Evolutionary conservation across 2,797 vertebrate genomes (phyloP).

Genomic region (Catamblyrhynchus diadema): DNA sequence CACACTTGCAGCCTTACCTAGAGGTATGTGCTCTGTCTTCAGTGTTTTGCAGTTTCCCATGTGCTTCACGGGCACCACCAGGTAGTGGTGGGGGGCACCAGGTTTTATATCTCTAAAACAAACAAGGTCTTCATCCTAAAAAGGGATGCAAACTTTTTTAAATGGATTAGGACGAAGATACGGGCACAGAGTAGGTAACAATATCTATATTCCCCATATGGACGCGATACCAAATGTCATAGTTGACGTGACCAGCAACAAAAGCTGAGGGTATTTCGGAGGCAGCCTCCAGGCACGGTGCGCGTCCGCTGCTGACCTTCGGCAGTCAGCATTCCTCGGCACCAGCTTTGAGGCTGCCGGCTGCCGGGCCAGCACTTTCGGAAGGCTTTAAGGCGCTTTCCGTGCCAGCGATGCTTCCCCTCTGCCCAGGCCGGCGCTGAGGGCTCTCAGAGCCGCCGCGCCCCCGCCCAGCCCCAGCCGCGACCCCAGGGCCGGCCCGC

Average conservation of each 20-base stretch:
- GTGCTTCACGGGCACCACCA: conserved; percentile 91
- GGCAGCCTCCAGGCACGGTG: fast-evolving
- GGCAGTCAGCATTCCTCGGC: fast-evolving
- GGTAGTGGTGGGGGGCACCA: conserved; percentile 90
- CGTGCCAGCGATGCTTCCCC: fast-evolving
- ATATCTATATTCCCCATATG: background rate
- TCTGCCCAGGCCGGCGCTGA: fast-evolving
- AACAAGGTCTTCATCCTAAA: conserved; percentile 86
- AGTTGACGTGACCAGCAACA: fast-evolving
- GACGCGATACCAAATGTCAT: fast-evolving
- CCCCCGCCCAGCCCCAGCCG: background rate
- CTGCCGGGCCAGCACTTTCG: fast-evolving
- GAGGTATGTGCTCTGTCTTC: conserved; percentile 79
- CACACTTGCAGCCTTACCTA: conserved; percentile 75
- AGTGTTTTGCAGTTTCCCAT: conserved; percentile 91
- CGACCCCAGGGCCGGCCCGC: background rate
- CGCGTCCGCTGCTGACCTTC: background rate
- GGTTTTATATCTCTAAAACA: conserved; percentile 94
- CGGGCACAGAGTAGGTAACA: fast-evolving
- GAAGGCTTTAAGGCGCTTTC: fast-evolving
- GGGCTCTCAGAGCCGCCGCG: background rate
- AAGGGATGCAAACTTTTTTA: background rate
- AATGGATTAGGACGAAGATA: fast-evolving
- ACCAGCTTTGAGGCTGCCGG: fast-evolving
- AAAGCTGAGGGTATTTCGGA: fast-evolving